Evolutionary conservation across 2,888 invertebrate species (phyloP).

Genomic region (Campaea margaritaria): DNA sequence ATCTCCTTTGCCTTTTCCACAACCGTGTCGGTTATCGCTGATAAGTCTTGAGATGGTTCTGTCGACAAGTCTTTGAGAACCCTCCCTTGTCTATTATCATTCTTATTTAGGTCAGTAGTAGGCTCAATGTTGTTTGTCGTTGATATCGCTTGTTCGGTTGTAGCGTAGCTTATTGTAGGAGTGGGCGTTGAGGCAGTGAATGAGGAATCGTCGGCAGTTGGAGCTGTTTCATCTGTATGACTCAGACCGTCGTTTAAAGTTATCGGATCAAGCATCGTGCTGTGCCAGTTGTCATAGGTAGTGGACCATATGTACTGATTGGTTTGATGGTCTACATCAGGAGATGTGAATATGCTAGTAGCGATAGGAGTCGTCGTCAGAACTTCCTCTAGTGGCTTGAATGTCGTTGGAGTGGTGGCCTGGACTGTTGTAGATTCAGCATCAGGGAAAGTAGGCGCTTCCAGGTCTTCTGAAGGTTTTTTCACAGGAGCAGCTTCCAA

Average conservation of each 20-base stretch:
- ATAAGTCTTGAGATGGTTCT: slow-evolving; percentile 84
- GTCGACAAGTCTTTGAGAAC: slow-evolving; percentile 70
- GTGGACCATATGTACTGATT: slow-evolving; percentile 77
- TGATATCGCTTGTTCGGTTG: slow-evolving; percentile 66
- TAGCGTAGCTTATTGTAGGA: slow-evolving; percentile 57
- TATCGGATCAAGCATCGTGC: slow-evolving; percentile 89
- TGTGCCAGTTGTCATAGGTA: slow-evolving; percentile 86
- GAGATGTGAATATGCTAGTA: slow-evolving; percentile 69
- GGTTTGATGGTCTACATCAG: slow-evolving; percentile 74
- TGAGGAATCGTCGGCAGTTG: slow-evolving; percentile 35
- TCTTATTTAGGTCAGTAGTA: slow-evolving; percentile 55
- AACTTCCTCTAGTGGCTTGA: slow-evolving; percentile 60
- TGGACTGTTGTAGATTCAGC: slow-evolving; percentile 61
- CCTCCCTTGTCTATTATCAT: slow-evolving; percentile 69
- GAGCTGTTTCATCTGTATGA: slow-evolving; percentile 58
- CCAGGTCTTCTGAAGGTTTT: slow-evolving; percentile 74
- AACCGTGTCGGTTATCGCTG: slow-evolving; percentile 88
- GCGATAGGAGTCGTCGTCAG: slow-evolving; percentile 59
- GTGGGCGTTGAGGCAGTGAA: slow-evolving; percentile 54
- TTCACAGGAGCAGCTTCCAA: slow-evolving; percentile 57
- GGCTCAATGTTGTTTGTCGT: slow-evolving; percentile 64
- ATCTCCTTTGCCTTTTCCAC: slow-evolving; percentile 90
- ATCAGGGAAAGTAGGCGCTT: slow-evolving; percentile 70
- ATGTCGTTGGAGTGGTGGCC: slow-evolving; percentile 62
- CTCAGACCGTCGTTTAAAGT: slow-evolving; percentile 89